Conservation (phyloP, 30 jellyfish, hydroid and myxozoan genomes). For the Rhopilema esculentum region DNA sequence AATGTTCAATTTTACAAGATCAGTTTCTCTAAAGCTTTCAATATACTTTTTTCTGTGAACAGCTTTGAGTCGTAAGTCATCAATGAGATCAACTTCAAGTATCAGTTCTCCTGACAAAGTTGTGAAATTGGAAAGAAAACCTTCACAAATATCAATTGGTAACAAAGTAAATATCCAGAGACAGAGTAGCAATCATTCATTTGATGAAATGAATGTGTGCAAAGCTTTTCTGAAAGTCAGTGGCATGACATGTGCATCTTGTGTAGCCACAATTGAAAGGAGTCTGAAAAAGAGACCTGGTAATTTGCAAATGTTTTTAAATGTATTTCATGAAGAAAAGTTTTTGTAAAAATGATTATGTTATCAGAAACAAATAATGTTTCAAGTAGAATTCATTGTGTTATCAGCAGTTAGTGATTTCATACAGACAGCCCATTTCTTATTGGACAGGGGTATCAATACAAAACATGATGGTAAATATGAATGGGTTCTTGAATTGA, state of each 20-base stretch:
- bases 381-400: no score
- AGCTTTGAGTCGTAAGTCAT: slow-evolving; percentile 71
- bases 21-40: no score
- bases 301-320: not conserved
- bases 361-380: no score
- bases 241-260: slow-evolving; percentile 99
- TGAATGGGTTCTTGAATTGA: no score
- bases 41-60: no score
- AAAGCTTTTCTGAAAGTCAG: slow-evolving; percentile 79
- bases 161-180: slow-evolving; percentile 64
- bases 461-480: no score
- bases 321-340: no score
- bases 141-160: slow-evolving; percentile 71
- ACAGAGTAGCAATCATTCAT: slow-evolving; percentile 54
- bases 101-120: slow-evolving; percentile 44
- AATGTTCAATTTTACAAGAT: no score
- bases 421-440: no score
- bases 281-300: slow-evolving; percentile 74
- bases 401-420: no score
- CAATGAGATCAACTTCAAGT: slow-evolving; percentile 51
- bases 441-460: no score
- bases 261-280: slow-evolving; percentile 95
- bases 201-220: slow-evolving; percentile 65
- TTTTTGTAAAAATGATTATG: no score
- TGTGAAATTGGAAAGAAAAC: slow-evolving; percentile 59